Percentiles rank a stretch among this genome's conserved stretches.
Conservation (phyloP, 2,888 invertebrate species). For the Unio delphinus region DNA sequence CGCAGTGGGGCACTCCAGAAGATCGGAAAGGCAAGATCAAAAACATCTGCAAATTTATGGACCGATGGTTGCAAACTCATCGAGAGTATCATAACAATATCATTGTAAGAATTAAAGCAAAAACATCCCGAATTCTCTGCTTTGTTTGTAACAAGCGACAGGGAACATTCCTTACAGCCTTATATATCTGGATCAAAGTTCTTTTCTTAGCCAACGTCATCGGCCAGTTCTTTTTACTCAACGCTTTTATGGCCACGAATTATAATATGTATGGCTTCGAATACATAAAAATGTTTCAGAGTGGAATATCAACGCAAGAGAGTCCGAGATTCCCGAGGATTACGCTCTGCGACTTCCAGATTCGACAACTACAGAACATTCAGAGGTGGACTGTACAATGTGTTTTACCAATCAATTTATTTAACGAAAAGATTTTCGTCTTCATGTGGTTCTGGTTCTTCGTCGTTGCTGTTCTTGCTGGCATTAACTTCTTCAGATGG, state of each 20-base stretch:
- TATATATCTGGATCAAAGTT: slow-evolving; percentile 59
- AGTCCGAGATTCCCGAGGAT: slow-evolving; percentile 53
- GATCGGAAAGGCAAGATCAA: slow-evolving; percentile 56
- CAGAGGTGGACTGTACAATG: slow-evolving; percentile 62
- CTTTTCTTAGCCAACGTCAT: slow-evolving; percentile 57
- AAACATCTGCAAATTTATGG: slow-evolving; percentile 57
- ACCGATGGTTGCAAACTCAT: slow-evolving; percentile 61
- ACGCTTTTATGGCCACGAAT: slow-evolving; percentile 62
- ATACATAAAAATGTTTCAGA: slow-evolving; percentile 34
- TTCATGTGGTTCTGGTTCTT: slow-evolving; percentile 64
- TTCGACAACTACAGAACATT: slow-evolving; percentile 62
- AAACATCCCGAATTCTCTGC: slow-evolving; percentile 47
- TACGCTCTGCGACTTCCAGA: slow-evolving; percentile 63
- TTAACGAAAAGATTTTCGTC: slow-evolving; percentile 65
- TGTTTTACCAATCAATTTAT: slow-evolving; percentile 61
- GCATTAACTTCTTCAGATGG: slow-evolving; percentile 53
- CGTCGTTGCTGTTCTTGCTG: slow-evolving; percentile 44
- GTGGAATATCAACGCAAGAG: slow-evolving; percentile 38
- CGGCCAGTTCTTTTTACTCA: slow-evolving; percentile 62
- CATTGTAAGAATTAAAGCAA: slow-evolving; percentile 50
- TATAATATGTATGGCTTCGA: slow-evolving; percentile 63
- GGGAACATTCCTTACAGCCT: slow-evolving; percentile 59
- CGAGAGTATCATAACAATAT: slow-evolving; percentile 58
- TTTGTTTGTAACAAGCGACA: slow-evolving; percentile 61
- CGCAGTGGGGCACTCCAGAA: slow-evolving; percentile 59